phyloP scores from a whole-genome alignment of 2,797 vertebrate genomes.

The Acomys russatus region DNA sequence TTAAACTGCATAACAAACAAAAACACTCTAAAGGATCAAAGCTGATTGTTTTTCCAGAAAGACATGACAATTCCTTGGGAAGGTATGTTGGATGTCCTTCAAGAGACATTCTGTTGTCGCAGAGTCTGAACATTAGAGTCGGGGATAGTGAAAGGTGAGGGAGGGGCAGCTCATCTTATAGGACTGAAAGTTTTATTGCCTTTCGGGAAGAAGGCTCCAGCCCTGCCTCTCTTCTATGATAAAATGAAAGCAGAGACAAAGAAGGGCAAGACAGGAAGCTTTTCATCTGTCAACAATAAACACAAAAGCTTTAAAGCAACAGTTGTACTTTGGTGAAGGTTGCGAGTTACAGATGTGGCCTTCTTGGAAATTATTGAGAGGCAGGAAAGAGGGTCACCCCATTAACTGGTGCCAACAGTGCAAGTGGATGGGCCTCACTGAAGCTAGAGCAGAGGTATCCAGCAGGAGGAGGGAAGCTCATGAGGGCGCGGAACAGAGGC shows the following conservation, averaged over 20 bases:
- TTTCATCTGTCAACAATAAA: not conserved
- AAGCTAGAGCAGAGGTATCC: not conserved
- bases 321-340: not conserved
- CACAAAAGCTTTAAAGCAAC: not conserved
- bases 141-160: not conserved
- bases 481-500: too few species aligned
- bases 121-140: not conserved
- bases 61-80: not conserved
- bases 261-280: not conserved
- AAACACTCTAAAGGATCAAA: not conserved
- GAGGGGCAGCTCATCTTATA: not conserved
- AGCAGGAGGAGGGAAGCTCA: not conserved
- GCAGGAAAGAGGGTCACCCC: not conserved
- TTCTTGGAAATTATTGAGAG: conserved; percentile 25
- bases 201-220: not conserved
- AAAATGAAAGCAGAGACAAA: conserved; percentile 20
- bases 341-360: not conserved
- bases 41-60: not conserved
- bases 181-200: not conserved
- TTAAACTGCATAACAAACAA: not conserved
- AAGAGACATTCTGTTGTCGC: not conserved
- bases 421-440: not conserved
- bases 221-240: not conserved
- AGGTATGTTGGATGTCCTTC: not conserved
- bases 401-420: not conserved